A percentile compares a stretch with the other conserved stretches of the same genome.
Conservation (phyloP, 2,797 vertebrate species). For the Acipenser ruthenus region DNA sequence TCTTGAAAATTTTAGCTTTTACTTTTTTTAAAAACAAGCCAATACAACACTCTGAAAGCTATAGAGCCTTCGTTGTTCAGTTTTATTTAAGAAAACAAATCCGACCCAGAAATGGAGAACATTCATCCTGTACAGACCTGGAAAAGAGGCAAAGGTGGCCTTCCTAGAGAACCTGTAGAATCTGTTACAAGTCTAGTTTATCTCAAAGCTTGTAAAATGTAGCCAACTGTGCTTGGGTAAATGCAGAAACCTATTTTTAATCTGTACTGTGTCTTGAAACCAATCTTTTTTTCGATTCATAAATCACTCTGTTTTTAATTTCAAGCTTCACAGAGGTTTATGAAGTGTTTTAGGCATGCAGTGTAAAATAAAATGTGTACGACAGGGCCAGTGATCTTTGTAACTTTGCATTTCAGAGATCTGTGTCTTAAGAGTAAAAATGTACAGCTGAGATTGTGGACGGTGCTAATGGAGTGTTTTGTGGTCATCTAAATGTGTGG, state of each 20-base stretch:
- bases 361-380: conserved; percentile 33
- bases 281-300: conserved; percentile 32
- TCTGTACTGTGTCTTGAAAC: conserved; percentile 14
- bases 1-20: conserved; percentile 42
- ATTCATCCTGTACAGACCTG: conserved; percentile 39
- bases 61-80: conserved; percentile 42
- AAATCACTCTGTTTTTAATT: conserved; percentile 47
- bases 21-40: conserved; percentile 15
- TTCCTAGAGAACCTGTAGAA: conserved; percentile 25
- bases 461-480: conserved; percentile 20
- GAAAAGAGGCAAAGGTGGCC: conserved; percentile 17
- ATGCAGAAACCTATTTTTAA: conserved; percentile 15
- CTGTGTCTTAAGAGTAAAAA: conserved; percentile 29
- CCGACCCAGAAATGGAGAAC: conserved; percentile 33
- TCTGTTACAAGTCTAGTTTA: conserved; percentile 11
- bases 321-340: conserved; percentile 38
- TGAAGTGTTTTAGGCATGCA: conserved; percentile 44
- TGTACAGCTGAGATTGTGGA: conserved; percentile 25
- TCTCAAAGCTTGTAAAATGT: conserved; percentile 27
- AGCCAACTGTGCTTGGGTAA: conserved; percentile 31
- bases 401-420: conserved; percentile 28
- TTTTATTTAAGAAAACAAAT: conserved; percentile 51
- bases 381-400: conserved; percentile 10
- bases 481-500: conserved; percentile 6
- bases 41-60: conserved; percentile 22